Evolutionary conservation across 2,888 invertebrate species (phyloP).

Genomic region (Drosophila diplacantha): DNA sequence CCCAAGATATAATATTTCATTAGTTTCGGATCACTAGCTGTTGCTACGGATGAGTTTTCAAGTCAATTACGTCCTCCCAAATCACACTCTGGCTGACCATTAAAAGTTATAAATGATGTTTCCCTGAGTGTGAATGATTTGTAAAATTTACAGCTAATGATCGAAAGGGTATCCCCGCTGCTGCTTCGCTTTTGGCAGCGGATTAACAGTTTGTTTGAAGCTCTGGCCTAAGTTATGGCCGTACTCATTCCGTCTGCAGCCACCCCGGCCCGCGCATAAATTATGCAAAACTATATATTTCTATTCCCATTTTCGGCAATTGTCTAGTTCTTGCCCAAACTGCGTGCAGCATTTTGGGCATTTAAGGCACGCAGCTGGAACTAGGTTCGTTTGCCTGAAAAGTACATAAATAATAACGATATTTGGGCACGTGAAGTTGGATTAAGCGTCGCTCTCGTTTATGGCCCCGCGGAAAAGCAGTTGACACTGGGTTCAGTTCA

Average conservation of each 20-base stretch:
- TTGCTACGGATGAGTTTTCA: background rate
- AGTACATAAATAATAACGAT: constrained; percentile 8
- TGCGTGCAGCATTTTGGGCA: constrained; percentile 18
- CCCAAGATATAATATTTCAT: background rate
- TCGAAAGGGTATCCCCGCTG: constrained; percentile 21
- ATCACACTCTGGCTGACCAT: background rate
- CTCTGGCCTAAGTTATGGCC: constrained; percentile 26
- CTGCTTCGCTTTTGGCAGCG: constrained; percentile 9
- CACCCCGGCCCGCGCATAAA: constrained; percentile 47
- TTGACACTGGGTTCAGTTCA: constrained; percentile 46
- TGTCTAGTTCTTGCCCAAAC: constrained; percentile 50
- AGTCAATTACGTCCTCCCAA: background rate
- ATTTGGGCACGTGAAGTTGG: constrained; percentile 42
- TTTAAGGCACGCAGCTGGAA: constrained; percentile 23
- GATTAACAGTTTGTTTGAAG: constrained; percentile 31
- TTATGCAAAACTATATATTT: constrained; percentile 52
- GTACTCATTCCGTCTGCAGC: constrained; percentile 37
- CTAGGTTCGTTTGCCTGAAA: constrained; percentile 20
- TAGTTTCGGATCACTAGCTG: background rate
- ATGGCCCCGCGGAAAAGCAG: constrained; percentile 46
- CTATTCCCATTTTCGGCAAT: constrained; percentile 39
- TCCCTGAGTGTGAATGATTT: background rate
- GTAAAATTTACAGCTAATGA: constrained; percentile 1
- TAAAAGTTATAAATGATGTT: constrained; percentile 6
- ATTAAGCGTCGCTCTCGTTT: constrained; percentile 10